These are phyloP conservation scores for Campoletis sonorensis DNA, from an alignment of 1,140 invertebrate genomes.

Conservation along the genomic window DNA sequence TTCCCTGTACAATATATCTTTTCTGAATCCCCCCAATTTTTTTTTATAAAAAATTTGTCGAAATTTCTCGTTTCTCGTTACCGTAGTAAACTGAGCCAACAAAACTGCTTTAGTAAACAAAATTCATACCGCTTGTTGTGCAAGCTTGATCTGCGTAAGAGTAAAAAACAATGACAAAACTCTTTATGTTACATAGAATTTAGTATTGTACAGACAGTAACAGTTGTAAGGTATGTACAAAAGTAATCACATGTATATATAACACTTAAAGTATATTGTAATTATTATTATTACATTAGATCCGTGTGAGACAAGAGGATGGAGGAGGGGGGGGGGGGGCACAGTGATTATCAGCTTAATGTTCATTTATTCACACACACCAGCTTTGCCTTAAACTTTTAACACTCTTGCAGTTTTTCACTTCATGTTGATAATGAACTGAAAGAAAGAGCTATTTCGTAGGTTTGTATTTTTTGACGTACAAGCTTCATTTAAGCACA, in stretches of 20 bases:
- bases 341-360: conserved; percentile 55
- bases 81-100: no score
- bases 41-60: no score
- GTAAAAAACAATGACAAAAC: conserved; percentile 26
- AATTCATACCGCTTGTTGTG: not conserved
- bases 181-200: conserved; percentile 62
- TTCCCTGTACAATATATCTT: not conserved
- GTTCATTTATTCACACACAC: conserved; percentile 52
- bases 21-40: not conserved
- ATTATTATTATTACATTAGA: conserved; percentile 57
- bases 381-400: conserved; percentile 58
- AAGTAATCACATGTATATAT: conserved; percentile 63
- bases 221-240: conserved; percentile 68
- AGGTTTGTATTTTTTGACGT: not conserved
- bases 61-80: not conserved
- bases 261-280: conserved; percentile 64
- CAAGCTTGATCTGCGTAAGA: not conserved
- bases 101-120: not conserved
- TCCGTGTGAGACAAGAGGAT: conserved; percentile 44
- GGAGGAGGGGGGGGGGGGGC: no score
- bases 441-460: not conserved
- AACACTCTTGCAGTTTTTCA: not conserved
- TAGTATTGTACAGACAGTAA: conserved; percentile 67
- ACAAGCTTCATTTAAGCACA: not conserved
- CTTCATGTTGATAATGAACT: not conserved